These are phyloP conservation scores for Melieria crassipennis DNA, from an alignment of 2,888 invertebrate genomes.

Conservation along the genomic window DNA sequence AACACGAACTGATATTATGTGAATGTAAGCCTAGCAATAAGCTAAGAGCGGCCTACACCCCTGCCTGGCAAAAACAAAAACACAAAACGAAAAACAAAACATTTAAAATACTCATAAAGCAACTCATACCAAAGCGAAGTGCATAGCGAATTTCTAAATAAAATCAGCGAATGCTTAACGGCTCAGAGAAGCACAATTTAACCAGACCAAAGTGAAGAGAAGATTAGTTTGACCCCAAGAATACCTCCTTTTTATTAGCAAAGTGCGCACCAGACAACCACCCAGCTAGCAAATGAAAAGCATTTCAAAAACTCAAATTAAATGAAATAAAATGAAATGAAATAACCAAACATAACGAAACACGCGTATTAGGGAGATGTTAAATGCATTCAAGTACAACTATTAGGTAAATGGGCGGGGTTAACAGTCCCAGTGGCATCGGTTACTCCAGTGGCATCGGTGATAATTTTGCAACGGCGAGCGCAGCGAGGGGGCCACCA, in stretches of 20 bases:
- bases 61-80: background rate
- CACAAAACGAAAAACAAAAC: constrained; percentile 11
- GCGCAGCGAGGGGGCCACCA: no score
- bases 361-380: constrained; percentile 30
- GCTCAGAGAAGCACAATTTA: background rate
- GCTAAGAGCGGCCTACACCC: no score
- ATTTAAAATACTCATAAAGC: constrained; percentile 12
- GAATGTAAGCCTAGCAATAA: no score
- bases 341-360: background rate
- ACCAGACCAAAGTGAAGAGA: background rate
- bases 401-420: no score
- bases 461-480: no score
- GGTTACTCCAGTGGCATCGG: no score
- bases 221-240: constrained; percentile 39
- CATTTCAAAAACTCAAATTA: background rate
- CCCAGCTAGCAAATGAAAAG: background rate
- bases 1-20: no score
- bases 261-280: background rate
- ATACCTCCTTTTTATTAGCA: constrained; percentile 38
- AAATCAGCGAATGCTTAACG: background rate
- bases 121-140: constrained; percentile 35
- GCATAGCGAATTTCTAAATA: constrained; percentile 1
- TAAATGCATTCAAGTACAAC: constrained; percentile 23
- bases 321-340: no score
- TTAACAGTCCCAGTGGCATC: no score